Evolutionary conservation across 2,113 vertebrate species (phyloP).

Genomic region (Siniperca knerii): DNA sequence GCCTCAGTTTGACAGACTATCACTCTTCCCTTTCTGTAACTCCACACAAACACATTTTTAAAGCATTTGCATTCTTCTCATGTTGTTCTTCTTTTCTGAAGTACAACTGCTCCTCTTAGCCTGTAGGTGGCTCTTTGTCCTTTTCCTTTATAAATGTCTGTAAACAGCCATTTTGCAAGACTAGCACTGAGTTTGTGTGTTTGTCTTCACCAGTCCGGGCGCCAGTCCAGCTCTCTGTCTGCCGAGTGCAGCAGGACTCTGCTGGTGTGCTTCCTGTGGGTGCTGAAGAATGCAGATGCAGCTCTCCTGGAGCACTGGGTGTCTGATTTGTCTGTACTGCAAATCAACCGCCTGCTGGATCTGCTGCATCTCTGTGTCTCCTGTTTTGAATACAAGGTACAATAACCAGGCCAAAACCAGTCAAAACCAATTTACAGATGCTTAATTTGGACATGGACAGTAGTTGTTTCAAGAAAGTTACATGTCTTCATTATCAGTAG

Average conservation of each 20-base stretch:
- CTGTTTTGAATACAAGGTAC: conserved; percentile 94
- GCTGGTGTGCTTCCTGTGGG: conserved; percentile 92
- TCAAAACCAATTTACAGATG: not conserved
- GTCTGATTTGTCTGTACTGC: conserved; percentile 88
- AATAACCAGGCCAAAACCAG: not conserved
- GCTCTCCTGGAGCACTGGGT: conserved; percentile 90
- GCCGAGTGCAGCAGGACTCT: conserved; percentile 91
- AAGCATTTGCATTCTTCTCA: conserved; percentile 33
- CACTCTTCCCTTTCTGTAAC: conserved; percentile 13
- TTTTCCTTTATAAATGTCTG: not conserved
- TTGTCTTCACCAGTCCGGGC: conserved; percentile 82
- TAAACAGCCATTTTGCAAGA: conserved; percentile 58
- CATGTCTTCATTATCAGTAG: not conserved
- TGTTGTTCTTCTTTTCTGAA: conserved; percentile 1
- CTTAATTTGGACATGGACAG: not conserved
- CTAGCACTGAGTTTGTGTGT: conserved; percentile 44
- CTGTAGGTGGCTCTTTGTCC: conserved; percentile 66
- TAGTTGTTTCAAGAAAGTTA: not conserved
- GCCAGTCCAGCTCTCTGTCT: conserved; percentile 86
- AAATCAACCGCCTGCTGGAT: conserved; percentile 91
- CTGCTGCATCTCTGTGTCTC: conserved; percentile 90
- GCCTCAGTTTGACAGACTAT: conserved; percentile 30
- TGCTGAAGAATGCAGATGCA: conserved; percentile 90
- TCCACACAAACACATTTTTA: conserved; percentile 19
- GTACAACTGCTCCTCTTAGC: conserved; percentile 44